A percentile compares a stretch with the other conserved stretches of the same genome.
Conservation (phyloP, 2,113 vertebrate species). For the Craseonycteris thonglongyai region DNA sequence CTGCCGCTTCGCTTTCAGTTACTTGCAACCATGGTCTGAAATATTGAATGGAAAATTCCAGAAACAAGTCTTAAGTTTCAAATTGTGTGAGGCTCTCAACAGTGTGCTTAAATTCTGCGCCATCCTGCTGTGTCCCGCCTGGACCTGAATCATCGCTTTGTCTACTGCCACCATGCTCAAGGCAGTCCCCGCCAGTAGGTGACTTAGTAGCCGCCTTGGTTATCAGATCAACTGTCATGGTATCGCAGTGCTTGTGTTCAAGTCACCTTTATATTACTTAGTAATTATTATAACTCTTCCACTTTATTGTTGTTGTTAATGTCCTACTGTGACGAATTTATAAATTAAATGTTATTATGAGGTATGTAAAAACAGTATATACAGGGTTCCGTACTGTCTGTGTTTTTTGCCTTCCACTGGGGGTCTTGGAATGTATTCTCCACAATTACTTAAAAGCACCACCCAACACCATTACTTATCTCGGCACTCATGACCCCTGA, state of each 20-base stretch:
- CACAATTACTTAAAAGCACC: too few relatives aligned
- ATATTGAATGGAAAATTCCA: too few relatives aligned
- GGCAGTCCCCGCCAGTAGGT: accelerated
- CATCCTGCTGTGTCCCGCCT: neutral
- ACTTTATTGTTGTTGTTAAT: neutral
- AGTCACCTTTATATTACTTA: neutral
- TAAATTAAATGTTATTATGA: neutral
- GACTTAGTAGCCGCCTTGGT: neutral
- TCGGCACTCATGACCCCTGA: accelerated
- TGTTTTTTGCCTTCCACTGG: neutral
- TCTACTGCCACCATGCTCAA: accelerated
- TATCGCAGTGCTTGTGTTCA: neutral
- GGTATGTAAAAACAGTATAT: too few relatives aligned
- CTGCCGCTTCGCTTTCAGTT: neutral
- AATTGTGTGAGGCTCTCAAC: neutral
- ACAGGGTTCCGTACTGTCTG: neutral
- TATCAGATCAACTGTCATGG: neutral
- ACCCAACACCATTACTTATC: neutral
- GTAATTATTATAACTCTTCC: neutral
- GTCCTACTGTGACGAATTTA: neutral
- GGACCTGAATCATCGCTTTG: neutral
- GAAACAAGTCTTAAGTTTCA: too few relatives aligned
- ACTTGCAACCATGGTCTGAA: neutral
- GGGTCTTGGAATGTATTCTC: neutral
- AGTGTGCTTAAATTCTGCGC: neutral